phyloP scores from a whole-genome alignment of 2,888 invertebrate genomes.

The Blastobasis lacticolella region DNA sequence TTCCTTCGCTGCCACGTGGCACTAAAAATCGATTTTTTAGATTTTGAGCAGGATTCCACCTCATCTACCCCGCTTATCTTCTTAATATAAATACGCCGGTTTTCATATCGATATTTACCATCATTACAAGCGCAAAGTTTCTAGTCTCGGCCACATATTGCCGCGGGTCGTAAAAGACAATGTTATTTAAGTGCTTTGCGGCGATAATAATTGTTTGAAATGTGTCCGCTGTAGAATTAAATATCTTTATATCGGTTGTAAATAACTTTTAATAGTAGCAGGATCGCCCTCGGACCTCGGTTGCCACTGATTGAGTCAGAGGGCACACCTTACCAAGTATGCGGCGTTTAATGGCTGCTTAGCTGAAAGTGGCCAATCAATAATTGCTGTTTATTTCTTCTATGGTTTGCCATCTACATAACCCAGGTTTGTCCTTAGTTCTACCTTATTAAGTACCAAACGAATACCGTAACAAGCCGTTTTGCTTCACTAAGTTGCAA shows the following conservation, averaged over 20 bases:
- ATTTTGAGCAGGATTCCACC: too few species aligned
- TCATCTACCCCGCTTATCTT: too few species aligned
- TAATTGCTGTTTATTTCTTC: too few species aligned
- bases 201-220: conserved; percentile 50
- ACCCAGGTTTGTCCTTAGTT: too few species aligned
- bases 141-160: background rate
- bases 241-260: conserved; percentile 54
- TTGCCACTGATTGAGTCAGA: background rate
- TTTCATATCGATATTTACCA: background rate
- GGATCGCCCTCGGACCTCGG: conserved; percentile 10
- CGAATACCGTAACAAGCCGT: too few species aligned
- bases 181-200: conserved; percentile 40
- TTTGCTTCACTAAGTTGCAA: too few species aligned
- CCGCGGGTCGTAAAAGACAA: conserved; percentile 43
- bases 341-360: too few species aligned
- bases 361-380: too few species aligned
- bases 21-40: conserved; percentile 25
- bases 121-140: background rate
- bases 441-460: too few species aligned
- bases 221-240: conserved; percentile 46
- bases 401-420: too few species aligned
- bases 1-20: conserved; percentile 18
- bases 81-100: conserved; percentile 1
- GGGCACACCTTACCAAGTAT: too few species aligned
- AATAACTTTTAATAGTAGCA: conserved; percentile 46